Base-by-base conservation (phyloP, 1,140 invertebrate genomes). In the Caerostris extrusa region DNA sequence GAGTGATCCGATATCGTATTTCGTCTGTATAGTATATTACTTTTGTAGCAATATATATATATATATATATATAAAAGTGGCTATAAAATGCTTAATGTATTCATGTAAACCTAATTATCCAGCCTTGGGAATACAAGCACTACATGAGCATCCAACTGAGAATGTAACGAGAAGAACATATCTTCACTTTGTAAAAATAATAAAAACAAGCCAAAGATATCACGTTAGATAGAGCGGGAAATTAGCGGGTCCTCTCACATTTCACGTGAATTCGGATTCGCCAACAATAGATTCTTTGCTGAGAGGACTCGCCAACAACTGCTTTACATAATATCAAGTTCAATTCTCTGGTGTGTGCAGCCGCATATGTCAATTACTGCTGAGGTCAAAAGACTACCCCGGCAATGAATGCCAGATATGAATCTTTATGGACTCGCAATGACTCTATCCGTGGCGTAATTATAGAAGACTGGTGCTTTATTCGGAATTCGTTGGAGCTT, bases 311-410 rank as follows among this genome's bases (percentile, higher is more conserved):
- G 53, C 53, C 71, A 77, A 34, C 14, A 34, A 77, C 71, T 77
- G 71, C 34, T 77, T 77, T 77, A 77, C 71, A 77, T 77, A 77
- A 77, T 77, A 77, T 77, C 71, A 77, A 77, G 71, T 77, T 77
- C 71, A 77, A 77, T 77, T 77, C 71, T 77, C 34, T 77, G 0
- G 34, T 34, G 34, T n/a, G 34, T 34, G 71, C 71, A 77, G 71
- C 12, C 71, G 34, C 10, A 53, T 77, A 50, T 53, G 34, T 77
- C 71, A 77, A 77, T 77, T 77, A 77, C 71, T 34, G 19, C 7
- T 77, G 69, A 77, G 71, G 71, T 77, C 71, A 77, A 53, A n/a
- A 77, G 71, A 77, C 71, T 53, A 53, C 5, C 71, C 4, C 34
- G 5, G 61, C 61, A 5, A 14, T 64, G 61, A 64, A 64, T 64